Base-by-base conservation (phyloP, 2,113 vertebrate genomes). In the Rhabdomys dilectus region DNA sequence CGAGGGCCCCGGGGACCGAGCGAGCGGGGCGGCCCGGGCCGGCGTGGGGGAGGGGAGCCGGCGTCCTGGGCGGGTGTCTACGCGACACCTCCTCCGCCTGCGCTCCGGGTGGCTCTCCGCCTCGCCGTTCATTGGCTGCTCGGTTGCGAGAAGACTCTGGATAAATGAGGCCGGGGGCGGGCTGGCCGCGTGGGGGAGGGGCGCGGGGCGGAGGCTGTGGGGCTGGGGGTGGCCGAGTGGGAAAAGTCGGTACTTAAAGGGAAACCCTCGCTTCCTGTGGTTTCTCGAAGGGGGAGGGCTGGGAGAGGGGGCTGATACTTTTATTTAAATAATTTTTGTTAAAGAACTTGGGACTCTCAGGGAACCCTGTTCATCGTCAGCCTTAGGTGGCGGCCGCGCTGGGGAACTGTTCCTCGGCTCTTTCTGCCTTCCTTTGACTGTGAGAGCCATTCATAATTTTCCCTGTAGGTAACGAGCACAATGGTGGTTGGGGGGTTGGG, bases 401-500 rank as follows among this genome's bases (percentile, higher is more conserved):
- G 89, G 98, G 97, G 97, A 95, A 96, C 31, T 82, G 92, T 96
- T 93, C 39, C 56, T 91, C 95, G 96, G 72, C 95, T 96, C 94
- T 93, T 88, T 53, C 95, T 90, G 89, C 88, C 87, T 42, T 91
- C 91, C 34, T 94, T 96, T 92, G 96, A 95, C 97, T 97, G 56
- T 91, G 98, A 97, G 97, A 98, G 97, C 98, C 98, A 98, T 98
- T 98, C 98, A 98, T 98, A 98, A 98, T 98, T 98, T 98, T 95
- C 97, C 98, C 94, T 96, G 97, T 98, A 97, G 90, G 98, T 97
- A 94, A 56, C 89, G 97, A 98, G 97, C 97, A 99, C 99, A 99
- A 98, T 99, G 98, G 98, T 98, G 98, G 98, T 97, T 62, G 73
- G 98, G 98, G 98, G 98, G 96, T 98, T 97, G 97, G 98, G 98